Base-by-base conservation (phyloP, 30 jellyfish, hydroid and myxozoan species). In the Rhopilema esculentum region DNA sequence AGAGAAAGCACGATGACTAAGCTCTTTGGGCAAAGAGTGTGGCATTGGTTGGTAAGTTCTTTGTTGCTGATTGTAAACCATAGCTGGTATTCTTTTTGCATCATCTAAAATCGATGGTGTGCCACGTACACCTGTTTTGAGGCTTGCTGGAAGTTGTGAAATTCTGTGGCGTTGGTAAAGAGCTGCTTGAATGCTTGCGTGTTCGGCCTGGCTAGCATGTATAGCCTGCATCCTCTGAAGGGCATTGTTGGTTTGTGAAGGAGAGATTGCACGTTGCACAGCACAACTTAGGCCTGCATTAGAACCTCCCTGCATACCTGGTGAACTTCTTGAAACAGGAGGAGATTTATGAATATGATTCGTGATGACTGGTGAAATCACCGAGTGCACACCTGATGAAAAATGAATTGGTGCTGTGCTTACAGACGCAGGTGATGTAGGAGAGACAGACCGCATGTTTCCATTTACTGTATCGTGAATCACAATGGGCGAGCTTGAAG, bases 281-380 rank as follows among this genome's bases (percentile, higher is more conserved):
- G 93, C 84, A 48, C 87, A 77, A 29, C 67, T 84, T 22, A 84
- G 4, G 69, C 87, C 48, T 26, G 87, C 83, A 22, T 16, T 40
- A 16, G 93, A 72, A 27, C 40, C 49, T 18, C 81, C 66, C 66
- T 84, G 93, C 20, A 84, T 72, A 8, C 8, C 71, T 4, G 93
- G 93, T 16, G 93, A 84, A 26, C 29, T 62, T 21, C 93, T 86
- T 1, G 82, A 30, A n/a, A 40, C 30, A 0, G 93, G 84, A 17
- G 87, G 87, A 17, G 87, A 72, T 31, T 84, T 77, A 66, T 71
- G 89, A 8, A 40, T 40, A 19, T 65, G 93, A 48, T 84, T 84
- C 6, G 93, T 77, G 1, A 84, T 84, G 27, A 84, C 93, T 6
- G 93, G 93, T 1, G 93, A 84, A 18, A 84, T 72, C 24, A 84